Conservation (phyloP, 1,140 invertebrate species). For the Euglossa dilemma region DNA sequence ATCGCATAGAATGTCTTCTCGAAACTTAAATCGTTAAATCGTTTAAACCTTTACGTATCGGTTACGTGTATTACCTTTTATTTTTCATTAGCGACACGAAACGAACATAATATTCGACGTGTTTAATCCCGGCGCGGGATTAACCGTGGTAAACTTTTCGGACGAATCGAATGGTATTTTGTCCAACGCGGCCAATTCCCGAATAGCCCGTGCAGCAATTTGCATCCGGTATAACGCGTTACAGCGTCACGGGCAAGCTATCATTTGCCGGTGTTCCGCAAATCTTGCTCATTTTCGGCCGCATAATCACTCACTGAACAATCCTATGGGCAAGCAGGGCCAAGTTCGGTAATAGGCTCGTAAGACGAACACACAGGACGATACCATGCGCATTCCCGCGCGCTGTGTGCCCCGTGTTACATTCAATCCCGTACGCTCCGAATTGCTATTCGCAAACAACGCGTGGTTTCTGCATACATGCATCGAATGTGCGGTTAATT, state of each 20-base stretch:
- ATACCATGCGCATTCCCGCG: conserved; percentile 6
- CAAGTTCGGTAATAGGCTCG: conserved; percentile 1
- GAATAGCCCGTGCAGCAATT: neutral
- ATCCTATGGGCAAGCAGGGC: conserved; percentile 7
- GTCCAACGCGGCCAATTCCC: neutral
- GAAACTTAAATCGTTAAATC: too few relatives aligned
- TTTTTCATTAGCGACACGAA: too few relatives aligned
- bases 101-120: too few relatives aligned
- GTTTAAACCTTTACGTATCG: too few relatives aligned
- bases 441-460: conserved; percentile 67
- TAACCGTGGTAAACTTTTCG: too few relatives aligned
- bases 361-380: conserved; percentile 34
- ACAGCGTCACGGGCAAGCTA: neutral
- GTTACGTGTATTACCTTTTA: too few relatives aligned
- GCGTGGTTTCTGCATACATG: conserved; percentile 54
- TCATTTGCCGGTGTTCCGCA: conserved; percentile 1
- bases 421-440: conserved; percentile 56
- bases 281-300: conserved; percentile 33
- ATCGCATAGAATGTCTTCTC: too few relatives aligned
- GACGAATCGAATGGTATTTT: neutral
- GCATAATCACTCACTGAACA: conserved; percentile 22
- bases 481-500: conserved; percentile 56
- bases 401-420: conserved; percentile 34
- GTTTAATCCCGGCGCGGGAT: too few relatives aligned
- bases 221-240: neutral